Base-by-base conservation (phyloP, 2,888 invertebrate genomes). In the Villa cingulata region DNA sequence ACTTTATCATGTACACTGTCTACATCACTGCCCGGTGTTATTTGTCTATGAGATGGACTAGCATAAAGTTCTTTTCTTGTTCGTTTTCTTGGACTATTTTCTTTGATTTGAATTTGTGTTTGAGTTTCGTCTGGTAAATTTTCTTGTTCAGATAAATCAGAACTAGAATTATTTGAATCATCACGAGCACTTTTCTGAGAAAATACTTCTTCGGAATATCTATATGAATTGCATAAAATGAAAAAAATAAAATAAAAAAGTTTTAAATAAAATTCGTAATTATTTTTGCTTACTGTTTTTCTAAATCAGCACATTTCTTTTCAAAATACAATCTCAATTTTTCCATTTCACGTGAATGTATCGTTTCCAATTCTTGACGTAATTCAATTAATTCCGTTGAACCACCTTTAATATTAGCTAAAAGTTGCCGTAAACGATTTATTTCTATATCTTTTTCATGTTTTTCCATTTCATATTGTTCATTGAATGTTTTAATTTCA, bases 301-400 rank as follows among this genome's bases (percentile, higher is more conserved):
- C 85, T 65, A 87, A 74, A 57, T 86, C 84, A 1, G 80, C 74
- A 61, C 86, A 87, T 61, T 85, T 86, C 59, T 80, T 75, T 59
- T 87, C 87, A 60, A 86, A 87, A 59, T 86, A 87, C 12, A 77
- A 82, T 41, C 86, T 72, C 46, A 87, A 63, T 59, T 86, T 81
- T 62, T 85, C 85, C 80, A 87, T 81, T 63, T 87, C 83, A 53
- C 77, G 78, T 34, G 78, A 73, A 66, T 87, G 85, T 57, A 79
- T 78, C 5, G 66, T 60, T 46, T 78, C 77, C 27, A 84, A 64
- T 57, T 83, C 83, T 27, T 71, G 65, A 46, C 74, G 70, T 39
- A 81, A 56, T 16, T 72, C 71, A 14, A 74, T 70, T 18, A 82
- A 64, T 49, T 76, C 76, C 0, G 70, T 71, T 47, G 74, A 73